Base-by-base conservation (phyloP, 1,140 invertebrate species). In the Drosophila pseudoananassae region DNA sequence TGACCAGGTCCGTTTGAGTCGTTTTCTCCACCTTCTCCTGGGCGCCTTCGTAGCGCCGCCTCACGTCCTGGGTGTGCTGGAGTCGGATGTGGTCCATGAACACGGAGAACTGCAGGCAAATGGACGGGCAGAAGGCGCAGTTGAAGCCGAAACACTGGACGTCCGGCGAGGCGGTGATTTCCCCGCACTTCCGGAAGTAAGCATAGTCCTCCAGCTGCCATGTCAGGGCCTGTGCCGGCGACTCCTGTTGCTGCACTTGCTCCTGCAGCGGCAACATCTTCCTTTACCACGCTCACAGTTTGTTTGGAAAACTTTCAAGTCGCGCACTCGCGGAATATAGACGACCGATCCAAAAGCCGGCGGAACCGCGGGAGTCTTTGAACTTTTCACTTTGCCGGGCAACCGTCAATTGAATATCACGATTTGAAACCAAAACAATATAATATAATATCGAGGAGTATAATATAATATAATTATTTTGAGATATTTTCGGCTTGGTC, bases 151-250 rank as follows among this genome's bases (percentile, higher is more conserved):
- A 91, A 17, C 78, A 76, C 73, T 91, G 78, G 14, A 78, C 74
- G 61, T 91, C 90, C 12, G 90, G 89, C 20, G 90, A 91, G 17
- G 77, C 81, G 45, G 90, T 91, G 20, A 91, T 91, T 73, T 91
- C 90, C 20, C 90, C 90, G 50, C 90, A 91, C 45, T 91, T 91
- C 12, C 74, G 75, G 70, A 91, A 91, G 31, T 83, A 87, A 4
- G 83, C 83, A 47, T 83, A 87, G 12, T 87, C 83, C 76, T 88
- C 83, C 33, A 87, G 76, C 43, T 82, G 83, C 83, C 83, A 87
- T 20, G 71, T 69, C 33, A 80, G 76, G 14, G 53, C 38, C 29
- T 78, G 78, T 46, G 56, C 54, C 25, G 57, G 29, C 50, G 12
- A 8, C 8, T 70, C 55, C 50, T 45, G 14, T n/a, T 12, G 29